Evolutionary conservation across 2,113 vertebrate genomes (phyloP).

Genomic region (Phalacrocorax aristotelis): DNA sequence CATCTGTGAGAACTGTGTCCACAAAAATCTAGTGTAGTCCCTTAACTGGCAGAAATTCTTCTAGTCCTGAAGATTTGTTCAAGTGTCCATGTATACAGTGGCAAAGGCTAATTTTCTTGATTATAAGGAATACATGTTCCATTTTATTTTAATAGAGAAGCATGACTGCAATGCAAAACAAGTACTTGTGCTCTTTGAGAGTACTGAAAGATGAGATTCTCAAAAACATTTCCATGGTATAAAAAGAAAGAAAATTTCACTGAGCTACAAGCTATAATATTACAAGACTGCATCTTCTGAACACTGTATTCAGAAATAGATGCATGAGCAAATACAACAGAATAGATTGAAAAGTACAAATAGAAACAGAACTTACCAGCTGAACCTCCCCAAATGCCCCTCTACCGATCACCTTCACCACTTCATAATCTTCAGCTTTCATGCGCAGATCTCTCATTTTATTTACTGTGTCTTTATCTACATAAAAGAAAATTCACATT

Average conservation of each 20-base stretch:
- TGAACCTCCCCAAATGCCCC: constrained; percentile 98
- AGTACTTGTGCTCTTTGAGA: not conserved
- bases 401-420: constrained; percentile 98
- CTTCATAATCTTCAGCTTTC: constrained; percentile 98
- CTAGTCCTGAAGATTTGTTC: not conserved
- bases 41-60: not conserved
- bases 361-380: constrained; percentile 80
- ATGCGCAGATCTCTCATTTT: constrained; percentile 97
- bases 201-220: not conserved
- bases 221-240: not conserved
- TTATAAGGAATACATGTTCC: not conserved
- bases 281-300: not conserved
- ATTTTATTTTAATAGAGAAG: not conserved
- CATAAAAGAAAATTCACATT: constrained; percentile 38
- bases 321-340: not conserved
- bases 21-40: not conserved
- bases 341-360: not conserved
- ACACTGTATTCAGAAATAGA: not conserved
- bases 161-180: not conserved
- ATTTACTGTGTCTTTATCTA: constrained; percentile 97
- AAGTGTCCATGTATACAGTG: not conserved
- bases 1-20: not conserved
- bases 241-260: not conserved
- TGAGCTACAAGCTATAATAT: not conserved
- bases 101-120: not conserved